Evolutionary conservation across 2,888 invertebrate genomes (phyloP).

Genomic region (Lasioglossum oenotherae): DNA sequence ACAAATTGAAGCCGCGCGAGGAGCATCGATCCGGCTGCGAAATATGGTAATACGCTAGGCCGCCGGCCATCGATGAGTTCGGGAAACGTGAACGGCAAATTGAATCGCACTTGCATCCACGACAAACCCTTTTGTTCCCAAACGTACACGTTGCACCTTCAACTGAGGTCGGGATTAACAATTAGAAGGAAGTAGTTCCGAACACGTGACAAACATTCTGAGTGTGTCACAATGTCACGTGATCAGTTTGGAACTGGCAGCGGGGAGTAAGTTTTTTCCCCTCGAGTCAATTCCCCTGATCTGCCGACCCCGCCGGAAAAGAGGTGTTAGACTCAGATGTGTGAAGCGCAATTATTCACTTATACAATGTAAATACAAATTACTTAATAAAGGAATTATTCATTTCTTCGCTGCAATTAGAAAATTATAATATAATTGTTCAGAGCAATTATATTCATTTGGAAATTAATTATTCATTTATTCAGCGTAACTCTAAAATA

Average conservation of each 20-base stretch:
- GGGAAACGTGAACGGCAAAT: constrained; percentile 52
- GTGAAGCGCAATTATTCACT: background rate
- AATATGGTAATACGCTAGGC: constrained; percentile 53
- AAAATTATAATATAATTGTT: background rate
- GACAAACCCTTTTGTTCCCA: background rate
- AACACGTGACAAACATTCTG: background rate
- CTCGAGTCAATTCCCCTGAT: too few species aligned
- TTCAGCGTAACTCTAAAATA: background rate
- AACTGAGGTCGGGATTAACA: background rate
- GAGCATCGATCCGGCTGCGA: constrained; percentile 39
- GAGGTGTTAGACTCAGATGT: background rate
- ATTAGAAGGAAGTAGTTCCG: background rate
- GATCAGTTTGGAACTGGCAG: too few species aligned
- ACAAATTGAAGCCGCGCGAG: constrained; percentile 56
- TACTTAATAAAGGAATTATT: background rate
- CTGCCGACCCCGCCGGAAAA: too few species aligned
- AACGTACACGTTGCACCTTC: background rate
- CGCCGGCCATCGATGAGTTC: constrained; percentile 47
- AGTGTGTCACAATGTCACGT: too few species aligned
- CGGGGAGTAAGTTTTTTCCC: too few species aligned
- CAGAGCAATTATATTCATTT: background rate
- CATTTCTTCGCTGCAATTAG: background rate
- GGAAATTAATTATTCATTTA: background rate
- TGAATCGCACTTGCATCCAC: constrained; percentile 27
- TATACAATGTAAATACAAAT: background rate